These are phyloP conservation scores for Epinotia nisella DNA, from an alignment of 2,888 invertebrate genomes.

Conservation along the genomic window DNA sequence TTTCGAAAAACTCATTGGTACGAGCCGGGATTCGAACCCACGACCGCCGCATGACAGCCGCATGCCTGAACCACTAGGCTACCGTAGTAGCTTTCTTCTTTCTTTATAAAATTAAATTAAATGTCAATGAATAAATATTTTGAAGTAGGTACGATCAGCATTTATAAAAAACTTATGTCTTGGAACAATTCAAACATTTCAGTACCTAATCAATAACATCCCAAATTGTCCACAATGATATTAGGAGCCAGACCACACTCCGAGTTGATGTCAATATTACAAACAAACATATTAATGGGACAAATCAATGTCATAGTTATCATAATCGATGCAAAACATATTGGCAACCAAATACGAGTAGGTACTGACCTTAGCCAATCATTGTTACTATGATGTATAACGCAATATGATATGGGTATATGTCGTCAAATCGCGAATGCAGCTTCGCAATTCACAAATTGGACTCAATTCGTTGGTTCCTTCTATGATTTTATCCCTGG, in stretches of 20 bases:
- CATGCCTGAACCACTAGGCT: too few species aligned
- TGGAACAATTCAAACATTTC: background rate
- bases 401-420: background rate
- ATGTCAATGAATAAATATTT: too few species aligned
- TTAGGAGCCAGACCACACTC: background rate
- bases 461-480: background rate
- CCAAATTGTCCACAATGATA: background rate
- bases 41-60: too few species aligned
- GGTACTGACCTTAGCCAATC: constrained; percentile 34
- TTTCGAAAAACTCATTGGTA: too few species aligned
- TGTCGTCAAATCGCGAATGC: too few species aligned
- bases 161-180: background rate
- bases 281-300: constrained; percentile 12
- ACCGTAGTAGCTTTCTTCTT: too few species aligned
- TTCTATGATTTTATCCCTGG: too few species aligned
- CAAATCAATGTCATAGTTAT: constrained; percentile 22
- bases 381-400: constrained; percentile 7
- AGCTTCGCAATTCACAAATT: background rate
- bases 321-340: constrained; percentile 17
- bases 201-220: background rate
- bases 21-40: too few species aligned
- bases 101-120: too few species aligned
- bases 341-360: constrained; percentile 30
- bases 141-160: too few species aligned
- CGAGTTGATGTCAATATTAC: constrained; percentile 1